phyloP scores from a whole-genome alignment of 2,113 vertebrate species.

The Aleadryas rufinucha region DNA sequence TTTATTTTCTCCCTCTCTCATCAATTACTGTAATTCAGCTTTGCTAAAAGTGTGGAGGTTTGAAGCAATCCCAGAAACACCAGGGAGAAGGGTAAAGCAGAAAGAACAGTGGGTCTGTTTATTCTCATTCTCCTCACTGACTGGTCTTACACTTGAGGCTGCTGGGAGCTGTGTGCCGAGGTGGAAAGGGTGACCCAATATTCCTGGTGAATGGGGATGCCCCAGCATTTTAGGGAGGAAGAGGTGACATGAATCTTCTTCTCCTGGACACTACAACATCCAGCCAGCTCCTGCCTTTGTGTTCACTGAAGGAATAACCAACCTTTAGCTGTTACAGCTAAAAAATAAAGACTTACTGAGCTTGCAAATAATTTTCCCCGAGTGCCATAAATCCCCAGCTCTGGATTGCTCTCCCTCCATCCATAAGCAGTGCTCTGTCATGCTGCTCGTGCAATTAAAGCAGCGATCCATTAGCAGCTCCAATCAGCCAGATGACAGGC shows the following conservation, averaged over 20 bases:
- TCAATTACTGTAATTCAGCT: background rate
- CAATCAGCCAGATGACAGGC: background rate
- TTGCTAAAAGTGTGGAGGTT: background rate
- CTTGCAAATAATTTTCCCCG: background rate
- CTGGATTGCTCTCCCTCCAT: background rate
- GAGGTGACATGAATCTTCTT: background rate
- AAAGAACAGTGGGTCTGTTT: background rate
- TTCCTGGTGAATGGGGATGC: background rate
- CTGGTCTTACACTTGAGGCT: background rate
- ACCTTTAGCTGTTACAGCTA: background rate
- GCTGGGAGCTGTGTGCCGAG: rapidly evolving
- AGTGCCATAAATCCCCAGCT: background rate
- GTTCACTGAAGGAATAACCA: background rate
- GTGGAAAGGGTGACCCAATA: background rate
- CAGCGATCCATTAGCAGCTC: background rate
- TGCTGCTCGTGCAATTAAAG: background rate
- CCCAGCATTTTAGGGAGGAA: background rate
- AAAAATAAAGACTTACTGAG: background rate
- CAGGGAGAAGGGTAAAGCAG: background rate
- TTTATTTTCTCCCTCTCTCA: background rate
- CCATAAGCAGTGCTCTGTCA: background rate
- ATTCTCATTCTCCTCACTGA: background rate
- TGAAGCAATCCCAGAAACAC: background rate
- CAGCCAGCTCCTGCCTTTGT: background rate
- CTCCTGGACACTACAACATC: background rate